Evolutionary conservation across 2,797 vertebrate genomes (phyloP).

Genomic region (Gymnothorax reevesii): DNA sequence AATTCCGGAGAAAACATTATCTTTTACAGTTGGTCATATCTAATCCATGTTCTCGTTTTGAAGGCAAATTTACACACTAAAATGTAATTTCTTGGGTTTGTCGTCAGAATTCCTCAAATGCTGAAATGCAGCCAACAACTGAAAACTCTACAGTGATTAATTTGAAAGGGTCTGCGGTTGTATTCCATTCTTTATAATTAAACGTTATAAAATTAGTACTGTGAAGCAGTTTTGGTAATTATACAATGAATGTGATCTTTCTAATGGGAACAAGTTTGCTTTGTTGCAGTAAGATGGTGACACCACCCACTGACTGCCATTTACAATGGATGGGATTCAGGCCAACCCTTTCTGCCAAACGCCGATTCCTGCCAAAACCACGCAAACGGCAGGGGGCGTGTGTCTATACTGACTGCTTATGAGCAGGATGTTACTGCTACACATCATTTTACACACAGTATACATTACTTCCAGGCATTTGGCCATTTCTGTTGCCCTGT

Average conservation of each 20-base stretch:
- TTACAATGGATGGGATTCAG: not conserved
- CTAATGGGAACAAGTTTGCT: not conserved
- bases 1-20: not conserved
- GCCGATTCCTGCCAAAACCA: not conserved
- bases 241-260: not conserved
- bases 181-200: constrained; percentile 20
- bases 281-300: not conserved
- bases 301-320: constrained; percentile 27
- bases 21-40: not conserved
- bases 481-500: not conserved
- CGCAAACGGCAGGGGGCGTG: not conserved
- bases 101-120: not conserved
- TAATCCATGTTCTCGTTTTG: not conserved
- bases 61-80: not conserved
- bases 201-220: not conserved
- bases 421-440: too few species aligned
- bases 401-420: not conserved
- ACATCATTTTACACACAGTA: not conserved
- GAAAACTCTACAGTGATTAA: not conserved
- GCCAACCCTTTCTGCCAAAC: too few species aligned
- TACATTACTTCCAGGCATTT: not conserved
- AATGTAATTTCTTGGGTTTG: not conserved
- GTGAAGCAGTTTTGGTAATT: not conserved
- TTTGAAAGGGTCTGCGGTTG: not conserved
- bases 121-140: not conserved